Percentiles rank a stretch among this genome's conserved stretches.
These are phyloP conservation scores for Odocoileus virginianus DNA, from an alignment of 2,113 vertebrate genomes.

Conservation along the genomic window DNA sequence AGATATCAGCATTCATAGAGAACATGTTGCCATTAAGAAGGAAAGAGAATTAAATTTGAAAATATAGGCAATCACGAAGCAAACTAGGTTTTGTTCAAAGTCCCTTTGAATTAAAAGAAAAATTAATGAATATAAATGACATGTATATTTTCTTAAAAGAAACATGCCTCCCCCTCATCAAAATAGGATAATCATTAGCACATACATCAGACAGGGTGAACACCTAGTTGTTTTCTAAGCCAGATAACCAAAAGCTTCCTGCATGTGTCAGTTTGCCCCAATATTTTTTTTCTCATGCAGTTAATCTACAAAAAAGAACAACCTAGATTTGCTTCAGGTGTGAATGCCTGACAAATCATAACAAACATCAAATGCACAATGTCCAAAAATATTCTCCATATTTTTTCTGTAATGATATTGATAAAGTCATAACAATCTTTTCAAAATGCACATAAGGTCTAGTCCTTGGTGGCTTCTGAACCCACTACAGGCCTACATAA, in stretches of 20 bases:
- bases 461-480: background rate
- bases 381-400: background rate
- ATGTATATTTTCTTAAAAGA: background rate
- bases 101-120: background rate
- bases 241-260: background rate
- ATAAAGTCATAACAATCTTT: background rate
- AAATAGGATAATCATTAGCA: background rate
- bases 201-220: background rate
- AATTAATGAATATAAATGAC: background rate
- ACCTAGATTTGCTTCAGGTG: background rate
- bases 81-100: background rate
- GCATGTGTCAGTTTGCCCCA: background rate
- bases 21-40: background rate
- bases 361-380: background rate
- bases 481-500: background rate
- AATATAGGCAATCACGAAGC: background rate
- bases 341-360: background rate
- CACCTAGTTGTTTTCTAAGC: background rate
- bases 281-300: background rate
- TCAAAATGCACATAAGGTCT: background rate
- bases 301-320: conserved; percentile 8
- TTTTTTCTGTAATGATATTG: background rate
- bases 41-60: conserved; percentile 28
- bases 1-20: background rate
- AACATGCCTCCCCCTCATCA: background rate